Conservation (phyloP, 2,113 vertebrate species). For the Morone chrysops region DNA sequence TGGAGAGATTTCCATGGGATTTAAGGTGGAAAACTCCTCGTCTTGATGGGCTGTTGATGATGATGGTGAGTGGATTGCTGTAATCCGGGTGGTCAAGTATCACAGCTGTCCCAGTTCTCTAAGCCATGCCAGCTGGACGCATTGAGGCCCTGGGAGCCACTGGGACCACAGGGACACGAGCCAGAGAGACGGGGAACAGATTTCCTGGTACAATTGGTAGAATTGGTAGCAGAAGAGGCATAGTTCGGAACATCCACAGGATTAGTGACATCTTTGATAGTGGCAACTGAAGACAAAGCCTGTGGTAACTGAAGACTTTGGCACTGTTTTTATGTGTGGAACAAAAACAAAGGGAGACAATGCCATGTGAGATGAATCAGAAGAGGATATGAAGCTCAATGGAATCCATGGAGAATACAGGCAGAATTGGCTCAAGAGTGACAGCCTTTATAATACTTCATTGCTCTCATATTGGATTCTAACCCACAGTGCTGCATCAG, state of each 20-base stretch:
- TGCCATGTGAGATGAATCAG: conserved; percentile 27
- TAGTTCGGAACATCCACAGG: conserved; percentile 55
- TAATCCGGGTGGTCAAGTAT: conserved; percentile 76
- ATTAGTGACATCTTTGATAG: conserved; percentile 68
- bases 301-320: conserved; percentile 45
- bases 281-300: conserved; percentile 35
- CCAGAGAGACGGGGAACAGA: conserved; percentile 42
- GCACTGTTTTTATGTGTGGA: conserved; percentile 41
- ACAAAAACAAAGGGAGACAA: conserved; percentile 49
- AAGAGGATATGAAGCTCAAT: conserved; percentile 30
- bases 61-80: conserved; percentile 62
- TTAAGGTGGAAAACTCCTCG: conserved; percentile 65
- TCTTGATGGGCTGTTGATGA: conserved; percentile 71
- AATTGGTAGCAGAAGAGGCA: conserved; percentile 54
- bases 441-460: conserved; percentile 33
- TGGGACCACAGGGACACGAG: conserved; percentile 46
- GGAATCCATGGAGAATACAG: conserved; percentile 39
- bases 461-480: conserved; percentile 36
- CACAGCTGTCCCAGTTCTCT: conserved; percentile 72
- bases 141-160: conserved; percentile 55
- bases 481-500: conserved; percentile 36
- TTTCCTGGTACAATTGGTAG: conserved; percentile 46
- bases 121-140: conserved; percentile 70
- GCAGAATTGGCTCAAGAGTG: conserved; percentile 8
- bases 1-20: conserved; percentile 49